Percentiles rank a stretch among this genome's conserved stretches.
Conservation (phyloP, 2,113 vertebrate species). For the Cinclus cinclus region DNA sequence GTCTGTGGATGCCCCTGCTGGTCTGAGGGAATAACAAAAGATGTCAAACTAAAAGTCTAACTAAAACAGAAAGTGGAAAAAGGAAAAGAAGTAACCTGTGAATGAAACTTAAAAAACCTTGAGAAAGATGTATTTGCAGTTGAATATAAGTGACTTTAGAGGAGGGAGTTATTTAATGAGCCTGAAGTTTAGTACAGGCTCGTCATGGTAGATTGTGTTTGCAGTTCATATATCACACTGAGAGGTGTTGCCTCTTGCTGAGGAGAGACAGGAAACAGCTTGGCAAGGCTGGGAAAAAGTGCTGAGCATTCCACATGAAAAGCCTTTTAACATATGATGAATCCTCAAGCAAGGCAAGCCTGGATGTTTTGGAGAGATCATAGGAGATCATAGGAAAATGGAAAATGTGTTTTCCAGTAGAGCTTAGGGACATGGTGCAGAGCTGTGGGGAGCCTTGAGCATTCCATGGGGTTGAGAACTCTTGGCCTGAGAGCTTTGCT, state of each 20-base stretch:
- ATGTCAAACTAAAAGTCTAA: background rate
- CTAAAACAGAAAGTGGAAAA: background rate
- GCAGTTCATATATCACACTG: background rate
- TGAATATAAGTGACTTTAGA: background rate
- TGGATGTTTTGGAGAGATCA: background rate
- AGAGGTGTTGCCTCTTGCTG: background rate
- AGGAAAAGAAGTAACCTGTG: background rate
- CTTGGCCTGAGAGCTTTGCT: background rate
- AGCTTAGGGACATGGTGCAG: fast-evolving
- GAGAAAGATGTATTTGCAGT: background rate
- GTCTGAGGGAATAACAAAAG: background rate
- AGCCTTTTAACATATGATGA: background rate
- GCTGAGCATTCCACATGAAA: background rate
- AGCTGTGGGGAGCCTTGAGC: fast-evolving
- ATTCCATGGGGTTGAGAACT: background rate
- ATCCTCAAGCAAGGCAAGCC: background rate
- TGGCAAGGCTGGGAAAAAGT: background rate
- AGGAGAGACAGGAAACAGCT: background rate
- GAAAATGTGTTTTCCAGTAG: too few species aligned
- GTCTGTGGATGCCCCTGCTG: background rate
- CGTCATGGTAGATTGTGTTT: fast-evolving
- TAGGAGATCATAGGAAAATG: fast-evolving
- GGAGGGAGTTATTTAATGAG: background rate
- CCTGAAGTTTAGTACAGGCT: background rate
- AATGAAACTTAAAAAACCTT: background rate